A percentile compares a stretch with the other conserved stretches of the same genome.
Conservation (phyloP, 2,888 invertebrate genomes). For the Nowickia ferox region DNA sequence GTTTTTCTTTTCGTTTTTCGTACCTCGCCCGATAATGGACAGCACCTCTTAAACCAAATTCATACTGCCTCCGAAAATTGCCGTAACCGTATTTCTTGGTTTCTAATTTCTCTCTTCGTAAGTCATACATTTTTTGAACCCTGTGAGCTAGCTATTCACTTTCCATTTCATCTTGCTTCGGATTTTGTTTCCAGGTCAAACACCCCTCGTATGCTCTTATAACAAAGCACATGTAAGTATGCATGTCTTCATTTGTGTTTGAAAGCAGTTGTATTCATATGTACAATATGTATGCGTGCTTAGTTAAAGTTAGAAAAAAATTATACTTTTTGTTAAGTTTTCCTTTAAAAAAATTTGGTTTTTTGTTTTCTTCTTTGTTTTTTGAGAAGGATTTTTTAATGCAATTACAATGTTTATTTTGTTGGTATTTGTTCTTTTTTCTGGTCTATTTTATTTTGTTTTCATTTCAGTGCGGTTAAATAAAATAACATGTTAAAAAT, state of each 20-base stretch:
- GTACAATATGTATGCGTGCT: not conserved
- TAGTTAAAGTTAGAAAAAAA: conserved; percentile 25
- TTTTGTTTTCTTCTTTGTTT: not conserved
- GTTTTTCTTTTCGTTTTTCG: no score
- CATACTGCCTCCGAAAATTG: no score
- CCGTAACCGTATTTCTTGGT: no score
- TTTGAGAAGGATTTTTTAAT: conserved; percentile 57
- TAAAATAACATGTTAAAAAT: conserved; percentile 48
- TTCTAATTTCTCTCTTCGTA: no score
- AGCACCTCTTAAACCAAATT: no score
- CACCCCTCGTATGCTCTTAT: not conserved
- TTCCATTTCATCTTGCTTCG: no score
- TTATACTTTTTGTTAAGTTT: conserved; percentile 16
- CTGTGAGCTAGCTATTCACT: no score
- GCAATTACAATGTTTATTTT: conserved; percentile 65
- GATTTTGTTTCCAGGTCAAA: not conserved
- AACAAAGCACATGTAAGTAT: not conserved
- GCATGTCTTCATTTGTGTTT: no score
- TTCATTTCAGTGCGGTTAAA: conserved; percentile 39
- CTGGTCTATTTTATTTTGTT: conserved; percentile 12
- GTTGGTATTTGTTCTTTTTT: conserved; percentile 25
- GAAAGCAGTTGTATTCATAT: not conserved
- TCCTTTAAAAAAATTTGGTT: conserved; percentile 10
- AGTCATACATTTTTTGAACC: no score
- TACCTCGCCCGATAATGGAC: no score